Percentiles rank a stretch among this genome's conserved stretches.
phyloP scores from a whole-genome alignment of 2,113 vertebrate genomes.

The Cygnus buccinator region DNA sequence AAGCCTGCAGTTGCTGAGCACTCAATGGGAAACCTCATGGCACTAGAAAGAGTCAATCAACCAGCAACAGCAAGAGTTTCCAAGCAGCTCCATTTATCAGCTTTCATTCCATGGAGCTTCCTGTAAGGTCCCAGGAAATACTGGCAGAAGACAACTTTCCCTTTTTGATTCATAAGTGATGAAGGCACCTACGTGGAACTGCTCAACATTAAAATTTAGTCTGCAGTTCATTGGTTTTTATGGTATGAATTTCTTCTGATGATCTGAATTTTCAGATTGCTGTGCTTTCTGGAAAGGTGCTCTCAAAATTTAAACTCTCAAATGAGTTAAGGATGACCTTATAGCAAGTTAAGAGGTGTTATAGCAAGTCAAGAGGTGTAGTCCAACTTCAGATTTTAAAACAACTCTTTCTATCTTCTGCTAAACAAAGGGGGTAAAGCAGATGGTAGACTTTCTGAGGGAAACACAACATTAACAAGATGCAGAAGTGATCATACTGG shows the following conservation, averaged over 20 bases:
- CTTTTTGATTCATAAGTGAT: not conserved
- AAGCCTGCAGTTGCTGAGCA: not conserved
- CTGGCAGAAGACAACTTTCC: not conserved
- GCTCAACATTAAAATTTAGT: not conserved
- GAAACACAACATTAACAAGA: conserved; percentile 21
- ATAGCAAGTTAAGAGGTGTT: not conserved
- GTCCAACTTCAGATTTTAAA: not conserved
- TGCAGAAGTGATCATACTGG: not conserved
- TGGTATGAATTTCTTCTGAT: not conserved
- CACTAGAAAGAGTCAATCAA: not conserved
- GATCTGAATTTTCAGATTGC: not conserved
- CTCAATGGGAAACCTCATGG: not conserved
- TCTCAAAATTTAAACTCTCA: not conserved
- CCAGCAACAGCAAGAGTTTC: not conserved
- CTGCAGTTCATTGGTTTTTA: not conserved
- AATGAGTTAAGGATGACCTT: not conserved
- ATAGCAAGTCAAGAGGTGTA: not conserved
- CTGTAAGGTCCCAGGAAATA: not conserved
- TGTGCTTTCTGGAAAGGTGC: not conserved
- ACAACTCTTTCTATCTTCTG: not conserved
- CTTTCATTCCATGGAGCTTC: not conserved
- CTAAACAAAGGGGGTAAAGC: conserved; percentile 14
- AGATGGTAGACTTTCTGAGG: not conserved
- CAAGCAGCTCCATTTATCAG: not conserved
- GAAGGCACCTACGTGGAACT: not conserved